phyloP scores from a whole-genome alignment of 2,888 invertebrate species.

The Hydrotaea cyrtoneurina region DNA sequence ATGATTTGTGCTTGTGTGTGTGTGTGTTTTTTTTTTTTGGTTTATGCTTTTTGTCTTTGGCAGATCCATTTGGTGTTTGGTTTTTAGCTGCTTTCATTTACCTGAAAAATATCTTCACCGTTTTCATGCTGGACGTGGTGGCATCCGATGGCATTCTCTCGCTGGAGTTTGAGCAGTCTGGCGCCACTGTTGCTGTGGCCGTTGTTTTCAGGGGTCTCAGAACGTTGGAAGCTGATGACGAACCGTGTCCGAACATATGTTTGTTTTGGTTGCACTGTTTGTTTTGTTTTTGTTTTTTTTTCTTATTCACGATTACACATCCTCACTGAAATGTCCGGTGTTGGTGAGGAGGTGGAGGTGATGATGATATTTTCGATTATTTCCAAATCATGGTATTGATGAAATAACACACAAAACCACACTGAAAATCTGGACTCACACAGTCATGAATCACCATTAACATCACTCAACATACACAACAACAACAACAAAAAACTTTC shows the following conservation, averaged over 20 bases:
- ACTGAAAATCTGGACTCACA: neutral
- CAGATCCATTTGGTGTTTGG: conserved; percentile 25
- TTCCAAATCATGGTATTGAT: conserved; percentile 47
- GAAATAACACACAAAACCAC: conserved; percentile 17
- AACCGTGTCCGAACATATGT: conserved; percentile 47
- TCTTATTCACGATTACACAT: conserved; percentile 50
- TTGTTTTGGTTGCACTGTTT: conserved; percentile 24
- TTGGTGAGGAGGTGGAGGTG: neutral
- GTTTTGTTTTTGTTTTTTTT: conserved; percentile 29
- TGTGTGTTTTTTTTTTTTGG: neutral
- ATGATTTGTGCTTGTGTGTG: neutral
- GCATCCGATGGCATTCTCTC: conserved; percentile 40
- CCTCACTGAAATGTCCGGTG: conserved; percentile 5
- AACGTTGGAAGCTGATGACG: conserved; percentile 21
- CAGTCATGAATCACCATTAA: conserved; percentile 55
- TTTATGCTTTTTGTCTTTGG: conserved; percentile 7
- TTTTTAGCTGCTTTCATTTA: conserved; percentile 57
- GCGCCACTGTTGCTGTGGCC: neutral
- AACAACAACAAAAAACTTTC: neutral
- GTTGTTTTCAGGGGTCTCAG: conserved; percentile 2
- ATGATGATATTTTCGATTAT: neutral
- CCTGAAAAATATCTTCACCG: conserved; percentile 71
- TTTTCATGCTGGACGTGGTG: conserved; percentile 65
- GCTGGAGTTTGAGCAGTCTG: conserved; percentile 31
- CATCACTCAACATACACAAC: conserved; percentile 25